These are phyloP conservation scores for Marasmarcha lunaedactyla DNA, from an alignment of 2,888 invertebrate species.

Conservation along the genomic window DNA sequence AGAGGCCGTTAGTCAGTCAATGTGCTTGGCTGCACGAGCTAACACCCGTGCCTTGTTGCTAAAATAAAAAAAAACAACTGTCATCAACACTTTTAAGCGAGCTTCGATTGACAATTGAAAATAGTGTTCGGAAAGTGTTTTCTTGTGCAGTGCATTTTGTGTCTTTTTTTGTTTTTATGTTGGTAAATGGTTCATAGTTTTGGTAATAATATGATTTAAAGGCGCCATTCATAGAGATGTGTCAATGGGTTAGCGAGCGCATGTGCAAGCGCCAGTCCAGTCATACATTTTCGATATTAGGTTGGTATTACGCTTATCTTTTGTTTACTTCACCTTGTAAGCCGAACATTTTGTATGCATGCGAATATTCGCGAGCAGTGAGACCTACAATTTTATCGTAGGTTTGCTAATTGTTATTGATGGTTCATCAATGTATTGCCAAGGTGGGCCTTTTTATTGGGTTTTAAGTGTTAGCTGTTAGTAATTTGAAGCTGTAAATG, in stretches of 20 bases:
- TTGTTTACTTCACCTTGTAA: slow-evolving; percentile 3
- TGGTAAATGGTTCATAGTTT: slow-evolving; percentile 9
- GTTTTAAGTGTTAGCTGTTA: no score
- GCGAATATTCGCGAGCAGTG: no score
- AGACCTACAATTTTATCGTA: no score
- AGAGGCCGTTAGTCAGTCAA: slow-evolving; percentile 42
- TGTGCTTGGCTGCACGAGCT: slow-evolving; percentile 37
- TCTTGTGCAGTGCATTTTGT: neutral
- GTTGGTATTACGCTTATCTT: slow-evolving; percentile 30
- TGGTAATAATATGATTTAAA: slow-evolving; percentile 15
- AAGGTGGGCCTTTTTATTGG: no score
- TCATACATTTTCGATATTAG: slow-evolving; percentile 35
- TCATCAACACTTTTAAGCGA: slow-evolving; percentile 5
- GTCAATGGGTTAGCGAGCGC: slow-evolving; percentile 56
- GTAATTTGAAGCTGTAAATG: no score
- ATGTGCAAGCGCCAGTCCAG: slow-evolving; percentile 27
- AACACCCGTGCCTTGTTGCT: slow-evolving; percentile 25
- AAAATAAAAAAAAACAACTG: slow-evolving; percentile 15
- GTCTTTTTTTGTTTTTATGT: slow-evolving; percentile 14
- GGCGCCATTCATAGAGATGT: slow-evolving; percentile 47
- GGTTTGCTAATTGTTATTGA: no score
- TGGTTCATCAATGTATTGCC: no score
- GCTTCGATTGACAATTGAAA: neutral
- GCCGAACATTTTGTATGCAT: no score
- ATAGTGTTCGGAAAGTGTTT: neutral